Conservation (phyloP, 2,888 invertebrate genomes). For the Zaprionus obscuricornis region DNA sequence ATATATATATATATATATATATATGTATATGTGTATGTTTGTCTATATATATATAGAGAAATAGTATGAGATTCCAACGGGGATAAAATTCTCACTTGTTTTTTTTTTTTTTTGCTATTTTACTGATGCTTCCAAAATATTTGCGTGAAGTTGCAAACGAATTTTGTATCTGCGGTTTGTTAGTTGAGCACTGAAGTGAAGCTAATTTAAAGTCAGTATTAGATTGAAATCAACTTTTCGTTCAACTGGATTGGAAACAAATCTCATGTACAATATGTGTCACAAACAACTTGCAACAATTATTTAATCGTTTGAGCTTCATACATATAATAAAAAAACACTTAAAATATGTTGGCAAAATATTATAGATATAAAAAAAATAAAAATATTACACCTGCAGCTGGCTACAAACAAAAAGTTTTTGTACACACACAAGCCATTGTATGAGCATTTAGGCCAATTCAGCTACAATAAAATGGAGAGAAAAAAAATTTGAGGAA, state of each 20-base stretch:
- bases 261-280: too few relatives aligned
- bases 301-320: too few relatives aligned
- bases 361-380: too few relatives aligned
- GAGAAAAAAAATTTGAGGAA: too few relatives aligned
- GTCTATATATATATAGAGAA: too few relatives aligned
- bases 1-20: too few relatives aligned
- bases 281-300: too few relatives aligned
- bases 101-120: conserved; percentile 3
- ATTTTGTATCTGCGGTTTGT: conserved; percentile 58
- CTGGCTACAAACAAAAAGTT: conserved; percentile 39
- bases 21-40: too few relatives aligned
- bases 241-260: too few relatives aligned
- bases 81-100: conserved; percentile 12
- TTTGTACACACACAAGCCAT: background rate
- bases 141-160: conserved; percentile 37
- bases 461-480: conserved; percentile 75
- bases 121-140: conserved; percentile 21
- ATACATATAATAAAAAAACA: conserved; percentile 69
- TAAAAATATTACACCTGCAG: conserved; percentile 75
- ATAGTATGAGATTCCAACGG: too few relatives aligned
- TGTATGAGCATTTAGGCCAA: conserved; percentile 43
- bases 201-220: conserved; percentile 70
- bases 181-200: conserved; percentile 61
- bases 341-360: conserved; percentile 66
- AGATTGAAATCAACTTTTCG: conserved; percentile 36